Evolutionary conservation across 2,888 invertebrate species (phyloP).

Genomic region (Cerastis rubricosa): DNA sequence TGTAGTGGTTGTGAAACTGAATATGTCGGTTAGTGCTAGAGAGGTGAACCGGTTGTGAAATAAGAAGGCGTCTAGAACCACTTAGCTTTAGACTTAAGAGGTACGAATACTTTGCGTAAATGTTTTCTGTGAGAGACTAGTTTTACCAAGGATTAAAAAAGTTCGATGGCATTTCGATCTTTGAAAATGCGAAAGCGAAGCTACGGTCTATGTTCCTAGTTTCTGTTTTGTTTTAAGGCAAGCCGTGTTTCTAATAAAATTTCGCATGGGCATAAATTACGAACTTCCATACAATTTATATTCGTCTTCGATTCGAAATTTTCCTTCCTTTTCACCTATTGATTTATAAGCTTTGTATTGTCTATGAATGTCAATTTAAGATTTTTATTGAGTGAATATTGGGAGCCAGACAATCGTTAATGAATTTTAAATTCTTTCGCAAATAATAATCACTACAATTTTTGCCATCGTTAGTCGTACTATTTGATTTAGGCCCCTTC

Average conservation of each 20-base stretch:
- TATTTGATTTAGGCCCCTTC: constrained; percentile 15
- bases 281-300: background rate
- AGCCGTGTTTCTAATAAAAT: background rate
- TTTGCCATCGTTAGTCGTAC: background rate
- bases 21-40: constrained; percentile 48
- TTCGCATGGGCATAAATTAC: background rate
- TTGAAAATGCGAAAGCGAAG: background rate
- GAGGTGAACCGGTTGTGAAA: constrained; percentile 53
- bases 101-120: constrained; percentile 27
- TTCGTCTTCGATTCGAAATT: background rate
- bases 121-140: constrained; percentile 4
- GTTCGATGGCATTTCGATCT: background rate
- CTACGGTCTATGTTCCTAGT: background rate
- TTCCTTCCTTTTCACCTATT: background rate
- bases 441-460: background rate
- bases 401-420: background rate
- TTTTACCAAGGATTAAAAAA: background rate
- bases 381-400: too few species aligned
- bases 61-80: constrained; percentile 19
- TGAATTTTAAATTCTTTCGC: background rate
- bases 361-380: background rate
- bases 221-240: background rate
- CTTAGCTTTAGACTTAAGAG: constrained; percentile 35
- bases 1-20: constrained; percentile 55
- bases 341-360: background rate